Evolutionary conservation across 2,888 invertebrate species (phyloP).

Genomic region (Dynastes grantii): DNA sequence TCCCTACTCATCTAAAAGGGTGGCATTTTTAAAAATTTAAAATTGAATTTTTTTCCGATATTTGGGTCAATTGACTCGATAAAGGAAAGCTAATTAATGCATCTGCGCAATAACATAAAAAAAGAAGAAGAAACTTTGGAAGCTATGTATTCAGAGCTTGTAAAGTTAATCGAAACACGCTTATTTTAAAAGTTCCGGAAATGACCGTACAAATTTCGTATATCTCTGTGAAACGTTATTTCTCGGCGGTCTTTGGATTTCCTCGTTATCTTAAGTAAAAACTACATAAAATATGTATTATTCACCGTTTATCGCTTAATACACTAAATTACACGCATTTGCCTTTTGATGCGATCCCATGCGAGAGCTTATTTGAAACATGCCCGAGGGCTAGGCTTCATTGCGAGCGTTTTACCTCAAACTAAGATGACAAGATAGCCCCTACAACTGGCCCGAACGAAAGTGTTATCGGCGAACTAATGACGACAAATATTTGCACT

Average conservation of each 20-base stretch:
- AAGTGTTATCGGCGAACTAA: conserved; percentile 30
- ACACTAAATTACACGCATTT: neutral
- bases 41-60: too few relatives aligned
- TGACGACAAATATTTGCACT: conserved; percentile 19
- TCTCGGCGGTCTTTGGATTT: neutral
- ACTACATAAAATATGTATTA: neutral
- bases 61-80: too few relatives aligned
- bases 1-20: too few relatives aligned
- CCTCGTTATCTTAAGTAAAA: conserved; percentile 2
- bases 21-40: too few relatives aligned
- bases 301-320: neutral
- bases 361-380: neutral
- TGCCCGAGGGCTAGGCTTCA: conserved; percentile 7
- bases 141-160: too few relatives aligned
- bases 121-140: too few relatives aligned
- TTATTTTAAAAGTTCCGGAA: too few relatives aligned
- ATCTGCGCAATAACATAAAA: too few relatives aligned
- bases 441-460: conserved; percentile 5
- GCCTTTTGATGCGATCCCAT: neutral
- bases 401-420: conserved; percentile 8
- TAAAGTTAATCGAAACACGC: too few relatives aligned
- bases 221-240: neutral
- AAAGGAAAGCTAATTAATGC: too few relatives aligned
- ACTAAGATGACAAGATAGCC: conserved; percentile 12
- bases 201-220: too few relatives aligned